Evolutionary conservation across 2,888 invertebrate species (phyloP).

Genomic region (Lamellibrachia satsuma): DNA sequence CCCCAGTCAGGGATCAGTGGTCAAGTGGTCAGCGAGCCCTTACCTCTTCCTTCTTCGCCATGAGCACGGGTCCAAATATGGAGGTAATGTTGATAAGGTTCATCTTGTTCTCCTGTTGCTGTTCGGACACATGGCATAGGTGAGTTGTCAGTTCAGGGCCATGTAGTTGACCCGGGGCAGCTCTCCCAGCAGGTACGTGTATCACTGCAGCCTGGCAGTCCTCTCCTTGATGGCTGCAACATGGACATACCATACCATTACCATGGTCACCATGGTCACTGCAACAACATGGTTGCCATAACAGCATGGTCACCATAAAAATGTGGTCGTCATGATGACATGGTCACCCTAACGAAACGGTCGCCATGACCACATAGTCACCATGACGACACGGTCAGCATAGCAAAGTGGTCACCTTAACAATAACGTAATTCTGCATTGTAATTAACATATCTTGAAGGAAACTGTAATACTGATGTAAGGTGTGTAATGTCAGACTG

Average conservation of each 20-base stretch:
- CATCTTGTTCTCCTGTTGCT: constrained; percentile 84
- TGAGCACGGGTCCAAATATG: constrained; percentile 88
- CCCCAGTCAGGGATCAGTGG: no score
- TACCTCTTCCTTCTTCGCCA: constrained; percentile 72
- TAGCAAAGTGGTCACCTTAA: not conserved
- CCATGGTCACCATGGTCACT: not conserved
- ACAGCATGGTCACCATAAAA: not conserved
- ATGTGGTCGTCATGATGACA: not conserved
- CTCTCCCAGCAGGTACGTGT: constrained; percentile 73
- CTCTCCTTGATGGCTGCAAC: constrained; percentile 44
- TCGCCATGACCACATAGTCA: not conserved
- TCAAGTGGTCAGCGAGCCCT: not conserved
- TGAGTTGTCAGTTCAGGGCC: constrained; percentile 83
- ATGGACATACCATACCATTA: no score
- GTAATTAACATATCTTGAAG: not conserved
- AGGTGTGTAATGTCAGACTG: not conserved
- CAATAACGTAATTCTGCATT: not conserved
- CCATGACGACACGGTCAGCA: not conserved
- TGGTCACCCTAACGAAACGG: not conserved
- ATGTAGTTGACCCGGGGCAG: constrained; percentile 78
- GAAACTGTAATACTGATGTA: not conserved
- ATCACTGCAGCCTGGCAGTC: constrained; percentile 50
- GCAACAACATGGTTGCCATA: not conserved
- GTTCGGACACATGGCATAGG: constrained; percentile 71
- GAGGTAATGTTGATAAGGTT: constrained; percentile 83